A percentile compares a stretch with the other conserved stretches of the same genome.
Conservation (phyloP, 2,888 invertebrate genomes). For the Carterocephalus palaemon region DNA sequence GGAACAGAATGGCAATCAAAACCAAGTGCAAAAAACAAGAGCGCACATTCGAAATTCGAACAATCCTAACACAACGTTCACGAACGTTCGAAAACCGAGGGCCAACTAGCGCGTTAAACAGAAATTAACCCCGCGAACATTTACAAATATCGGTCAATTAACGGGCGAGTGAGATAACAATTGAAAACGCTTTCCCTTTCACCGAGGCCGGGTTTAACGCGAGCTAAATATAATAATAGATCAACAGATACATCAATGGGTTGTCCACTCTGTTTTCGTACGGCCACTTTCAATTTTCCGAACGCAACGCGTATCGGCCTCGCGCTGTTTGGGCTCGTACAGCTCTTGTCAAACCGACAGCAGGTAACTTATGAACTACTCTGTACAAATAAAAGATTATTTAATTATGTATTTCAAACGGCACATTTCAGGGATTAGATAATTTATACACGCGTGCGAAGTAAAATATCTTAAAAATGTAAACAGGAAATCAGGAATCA, state of each 20-base stretch:
- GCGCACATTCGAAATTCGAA: constrained; percentile 22
- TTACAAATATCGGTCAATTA: constrained; percentile 74
- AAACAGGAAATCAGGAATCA: too few relatives aligned
- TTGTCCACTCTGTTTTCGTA: constrained; percentile 58
- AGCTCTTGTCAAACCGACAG: constrained; percentile 2
- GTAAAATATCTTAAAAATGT: too few relatives aligned
- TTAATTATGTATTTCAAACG: too few relatives aligned
- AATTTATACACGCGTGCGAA: too few relatives aligned
- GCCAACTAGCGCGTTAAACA: constrained; percentile 24
- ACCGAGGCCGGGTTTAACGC: constrained; percentile 52
- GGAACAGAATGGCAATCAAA: constrained; percentile 23
- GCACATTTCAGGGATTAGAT: too few relatives aligned
- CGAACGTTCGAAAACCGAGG: constrained; percentile 17
- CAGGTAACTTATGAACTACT: background rate
- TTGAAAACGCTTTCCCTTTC: constrained; percentile 74
- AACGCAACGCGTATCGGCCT: constrained; percentile 34
- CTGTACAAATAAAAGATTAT: too few relatives aligned
- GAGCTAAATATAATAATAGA: constrained; percentile 75
- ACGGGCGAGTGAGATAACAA: constrained; percentile 64
- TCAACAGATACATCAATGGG: constrained; percentile 66
- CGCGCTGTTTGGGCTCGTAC: constrained; percentile 8
- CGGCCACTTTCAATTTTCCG: constrained; percentile 69
- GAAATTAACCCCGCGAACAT: constrained; percentile 60
- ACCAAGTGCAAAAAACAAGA: constrained; percentile 18
- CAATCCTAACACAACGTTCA: constrained; percentile 20